A percentile compares a stretch with the other conserved stretches of the same genome.
Evolutionary conservation across 2,888 invertebrate species (phyloP).

Genomic region (Epiperipatus broadwayi): DNA sequence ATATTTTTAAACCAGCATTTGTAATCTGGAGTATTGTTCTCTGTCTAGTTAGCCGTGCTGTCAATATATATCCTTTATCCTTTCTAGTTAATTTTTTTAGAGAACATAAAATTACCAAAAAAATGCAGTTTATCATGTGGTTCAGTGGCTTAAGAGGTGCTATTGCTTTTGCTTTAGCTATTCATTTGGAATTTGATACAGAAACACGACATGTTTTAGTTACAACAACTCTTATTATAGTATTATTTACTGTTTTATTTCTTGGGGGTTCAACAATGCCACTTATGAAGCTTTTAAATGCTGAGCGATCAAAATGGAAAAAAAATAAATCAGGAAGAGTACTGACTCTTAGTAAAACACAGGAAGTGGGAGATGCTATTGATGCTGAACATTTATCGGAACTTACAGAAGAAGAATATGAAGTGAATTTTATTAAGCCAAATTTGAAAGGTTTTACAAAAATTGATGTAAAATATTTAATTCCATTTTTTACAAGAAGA

Average conservation of each 20-base stretch:
- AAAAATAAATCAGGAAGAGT: conserved; percentile 43
- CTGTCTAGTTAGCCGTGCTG: conserved; percentile 76
- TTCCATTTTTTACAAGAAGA: conserved; percentile 83
- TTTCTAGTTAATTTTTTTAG: conserved; percentile 82
- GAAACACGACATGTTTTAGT: conserved; percentile 91
- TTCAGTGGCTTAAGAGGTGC: conserved; percentile 90
- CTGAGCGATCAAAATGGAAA: conserved; percentile 33
- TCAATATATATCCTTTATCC: conserved; percentile 89
- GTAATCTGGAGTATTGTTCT: conserved; percentile 85
- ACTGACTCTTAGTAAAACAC: conserved; percentile 86
- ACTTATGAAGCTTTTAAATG: conserved; percentile 45
- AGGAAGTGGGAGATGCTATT: conserved; percentile 88
- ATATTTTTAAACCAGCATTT: conserved; percentile 66
- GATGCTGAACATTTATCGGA: conserved; percentile 84
- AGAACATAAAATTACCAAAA: conserved; percentile 88
- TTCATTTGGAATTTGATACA: conserved; percentile 80
- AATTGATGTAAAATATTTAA: conserved; percentile 76
- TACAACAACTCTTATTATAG: conserved; percentile 92
- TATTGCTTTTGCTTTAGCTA: conserved; percentile 87
- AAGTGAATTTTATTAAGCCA: conserved; percentile 53
- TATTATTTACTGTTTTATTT: conserved; percentile 79
- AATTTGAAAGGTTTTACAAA: conserved; percentile 58
- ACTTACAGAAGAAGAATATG: conserved; percentile 66
- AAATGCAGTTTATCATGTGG: conserved; percentile 99
- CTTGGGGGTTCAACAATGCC: conserved; percentile 98